Conservation (phyloP, 2,888 invertebrate genomes). For the Hetaerina titia region DNA sequence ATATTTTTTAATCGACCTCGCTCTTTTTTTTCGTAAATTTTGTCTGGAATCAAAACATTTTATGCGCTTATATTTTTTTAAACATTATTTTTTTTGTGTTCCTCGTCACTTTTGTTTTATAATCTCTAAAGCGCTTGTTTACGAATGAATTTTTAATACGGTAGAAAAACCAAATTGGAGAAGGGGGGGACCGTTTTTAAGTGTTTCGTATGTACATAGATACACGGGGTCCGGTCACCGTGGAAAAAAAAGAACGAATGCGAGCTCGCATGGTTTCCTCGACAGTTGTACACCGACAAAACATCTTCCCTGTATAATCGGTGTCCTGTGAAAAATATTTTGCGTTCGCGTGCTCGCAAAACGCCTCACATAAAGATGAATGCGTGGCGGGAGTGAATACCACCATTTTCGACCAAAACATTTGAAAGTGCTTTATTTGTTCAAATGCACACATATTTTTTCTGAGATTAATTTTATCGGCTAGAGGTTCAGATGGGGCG, state of each 20-base stretch:
- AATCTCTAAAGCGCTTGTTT: not conserved
- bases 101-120: not conserved
- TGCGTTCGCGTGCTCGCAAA: not conserved
- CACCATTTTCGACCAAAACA: not conserved
- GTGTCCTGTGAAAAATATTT: constrained; percentile 3
- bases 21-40: not conserved
- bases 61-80: not conserved
- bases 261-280: constrained; percentile 12
- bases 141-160: not conserved
- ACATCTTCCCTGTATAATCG: constrained; percentile 25
- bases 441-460: not conserved
- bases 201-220: not conserved
- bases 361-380: not conserved
- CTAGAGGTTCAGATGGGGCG: not conserved
- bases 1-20: constrained; percentile 28
- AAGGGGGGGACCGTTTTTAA: not conserved
- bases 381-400: not conserved
- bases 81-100: not conserved
- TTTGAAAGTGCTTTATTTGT: not conserved
- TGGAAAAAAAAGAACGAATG: not conserved
- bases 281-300: constrained; percentile 10
- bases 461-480: not conserved
- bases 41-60: constrained; percentile 14
- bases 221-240: not conserved
- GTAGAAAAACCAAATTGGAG: not conserved